Conservation (phyloP, 1,140 invertebrate genomes). For the Pantala flavescens region DNA sequence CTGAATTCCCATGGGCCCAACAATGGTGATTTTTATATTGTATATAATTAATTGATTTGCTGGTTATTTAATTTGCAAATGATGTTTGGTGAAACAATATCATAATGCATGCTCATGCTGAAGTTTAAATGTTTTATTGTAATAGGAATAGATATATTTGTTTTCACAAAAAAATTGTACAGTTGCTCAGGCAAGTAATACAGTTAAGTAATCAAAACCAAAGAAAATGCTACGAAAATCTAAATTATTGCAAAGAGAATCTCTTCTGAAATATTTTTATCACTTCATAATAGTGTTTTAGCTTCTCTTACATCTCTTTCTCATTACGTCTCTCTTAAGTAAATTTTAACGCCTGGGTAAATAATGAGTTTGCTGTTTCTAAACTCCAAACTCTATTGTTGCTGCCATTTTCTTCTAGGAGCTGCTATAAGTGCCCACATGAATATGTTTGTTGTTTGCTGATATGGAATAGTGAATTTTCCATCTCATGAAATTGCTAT, state of each 20-base stretch:
- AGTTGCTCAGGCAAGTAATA: neutral
- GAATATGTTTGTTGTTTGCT: too few relatives aligned
- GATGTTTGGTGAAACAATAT: neutral
- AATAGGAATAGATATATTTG: neutral
- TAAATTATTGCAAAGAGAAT: neutral
- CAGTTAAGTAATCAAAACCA: neutral
- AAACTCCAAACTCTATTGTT: neutral
- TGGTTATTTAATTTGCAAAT: too few relatives aligned
- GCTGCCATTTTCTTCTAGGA: neutral
- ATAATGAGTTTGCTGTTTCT: neutral
- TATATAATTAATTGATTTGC: too few relatives aligned
- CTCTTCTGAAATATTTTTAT: neutral
- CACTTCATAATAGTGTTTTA: neutral
- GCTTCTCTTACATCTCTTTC: neutral
- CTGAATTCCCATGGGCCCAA: too few relatives aligned
- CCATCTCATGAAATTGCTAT: too few relatives aligned
- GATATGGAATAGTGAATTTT: too few relatives aligned
- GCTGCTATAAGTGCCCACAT: neutral
- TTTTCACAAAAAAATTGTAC: neutral
- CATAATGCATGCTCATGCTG: neutral
- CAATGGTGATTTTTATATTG: too few relatives aligned
- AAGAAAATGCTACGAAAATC: neutral
- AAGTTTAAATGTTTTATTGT: neutral
- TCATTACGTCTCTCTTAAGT: neutral
- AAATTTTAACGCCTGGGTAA: neutral